A percentile compares a stretch with the other conserved stretches of the same genome.
Conservation (phyloP, 2,888 invertebrate species). For the Euclidia mi region DNA sequence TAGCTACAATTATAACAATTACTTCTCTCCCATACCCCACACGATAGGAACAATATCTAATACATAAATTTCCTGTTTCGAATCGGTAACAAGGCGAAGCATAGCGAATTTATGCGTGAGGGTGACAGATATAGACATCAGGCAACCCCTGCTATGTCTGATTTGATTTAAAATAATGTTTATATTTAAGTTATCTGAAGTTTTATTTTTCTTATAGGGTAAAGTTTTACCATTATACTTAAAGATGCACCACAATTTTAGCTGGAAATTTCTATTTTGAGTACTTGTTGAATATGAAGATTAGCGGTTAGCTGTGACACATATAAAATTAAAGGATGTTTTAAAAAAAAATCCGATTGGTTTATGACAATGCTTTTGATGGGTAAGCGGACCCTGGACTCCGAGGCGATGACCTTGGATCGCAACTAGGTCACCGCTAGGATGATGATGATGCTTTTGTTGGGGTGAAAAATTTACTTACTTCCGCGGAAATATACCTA, state of each 20-base stretch:
- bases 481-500: too few relatives aligned
- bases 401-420: too few relatives aligned
- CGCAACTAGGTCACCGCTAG: too few relatives aligned
- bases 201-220: conserved; percentile 28
- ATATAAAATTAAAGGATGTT: too few relatives aligned
- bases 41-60: conserved; percentile 49
- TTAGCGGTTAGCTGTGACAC: too few relatives aligned
- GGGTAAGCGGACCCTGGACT: too few relatives aligned
- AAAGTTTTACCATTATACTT: neutral
- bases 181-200: conserved; percentile 44
- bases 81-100: conserved; percentile 69
- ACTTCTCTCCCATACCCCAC: conserved; percentile 45
- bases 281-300: too few relatives aligned
- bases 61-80: conserved; percentile 57
- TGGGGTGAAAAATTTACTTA: too few relatives aligned
- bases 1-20: conserved; percentile 49
- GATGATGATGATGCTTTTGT: too few relatives aligned
- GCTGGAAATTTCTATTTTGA: too few relatives aligned
- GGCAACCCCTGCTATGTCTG: conserved; percentile 50
- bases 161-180: conserved; percentile 56
- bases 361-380: too few relatives aligned
- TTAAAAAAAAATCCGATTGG: too few relatives aligned
- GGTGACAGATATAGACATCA: conserved; percentile 73
- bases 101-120: conserved; percentile 65
- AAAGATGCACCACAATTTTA: neutral